Evolutionary conservation across 2,888 invertebrate genomes (phyloP), one percentile per base, ranked within the genome.

Genomic region (Agonopterix subpropinquella): DNA sequence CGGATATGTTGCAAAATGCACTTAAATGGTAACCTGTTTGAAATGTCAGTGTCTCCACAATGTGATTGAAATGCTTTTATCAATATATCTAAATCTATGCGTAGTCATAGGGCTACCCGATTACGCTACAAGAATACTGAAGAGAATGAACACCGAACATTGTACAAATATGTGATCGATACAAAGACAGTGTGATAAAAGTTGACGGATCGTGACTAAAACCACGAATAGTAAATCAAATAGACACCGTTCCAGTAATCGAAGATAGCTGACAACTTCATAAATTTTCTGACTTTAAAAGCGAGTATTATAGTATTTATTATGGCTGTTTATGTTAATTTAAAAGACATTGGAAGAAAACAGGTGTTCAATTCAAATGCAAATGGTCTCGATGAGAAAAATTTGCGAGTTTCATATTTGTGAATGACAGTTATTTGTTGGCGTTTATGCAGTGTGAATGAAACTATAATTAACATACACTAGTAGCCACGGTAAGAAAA

Each of bases 1-100:
- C 55, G 58, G 58, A 58, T 59, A 62, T 59, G 49, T 74, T 74
- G 66, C 65, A 57, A 69, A 77, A 74, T 62, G 46, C 48, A 59
- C 66, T 64, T 61, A 65, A 68, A 71, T 66, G 62, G 61, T 64
- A 73, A 70, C 72, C 68, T 62, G 74, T 75, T 73, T 66, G 51
- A 74, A 78, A 78, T 77, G 72, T 68, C 76, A 75, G 59, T 54
- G 56, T 56, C 59, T 65, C 50, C 58, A 62, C 57, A 61, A 55
- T 66, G 65, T 69, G 70, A 74, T 71, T 67, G 64, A 73, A 69
- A 65, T 53, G 62, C 54, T 57, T 59, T 67, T 72, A 72, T 68
- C 67, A 55, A 58, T 58, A 64, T 65, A 71, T 66, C 64, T 64
- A 57, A 64, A 72, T 72, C 62, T 67, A 64, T 64, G 59, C 60